phyloP scores from a whole-genome alignment of 2,888 invertebrate species.

The Clusia tigrina region DNA sequence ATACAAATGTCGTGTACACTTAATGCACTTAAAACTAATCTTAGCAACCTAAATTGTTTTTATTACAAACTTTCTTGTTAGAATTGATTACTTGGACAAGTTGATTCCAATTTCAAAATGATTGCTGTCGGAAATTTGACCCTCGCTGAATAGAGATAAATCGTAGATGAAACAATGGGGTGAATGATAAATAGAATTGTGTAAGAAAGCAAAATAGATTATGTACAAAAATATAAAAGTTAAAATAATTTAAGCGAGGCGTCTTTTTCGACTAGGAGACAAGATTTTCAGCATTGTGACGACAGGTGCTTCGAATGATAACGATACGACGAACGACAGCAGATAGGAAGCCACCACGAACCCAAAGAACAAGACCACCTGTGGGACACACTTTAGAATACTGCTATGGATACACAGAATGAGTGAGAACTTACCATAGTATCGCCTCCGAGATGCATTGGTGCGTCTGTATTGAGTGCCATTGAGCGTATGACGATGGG shows the following conservation, averaged over 20 bases:
- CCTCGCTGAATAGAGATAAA: neutral
- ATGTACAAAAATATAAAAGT: constrained; percentile 9
- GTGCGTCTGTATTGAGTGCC: constrained; percentile 83
- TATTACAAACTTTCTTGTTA: too few relatives aligned
- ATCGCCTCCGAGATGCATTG: constrained; percentile 80
- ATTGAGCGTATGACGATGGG: constrained; percentile 82
- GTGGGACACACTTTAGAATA: constrained; percentile 32
- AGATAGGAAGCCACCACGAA: constrained; percentile 82
- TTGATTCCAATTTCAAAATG: too few relatives aligned
- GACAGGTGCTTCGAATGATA: constrained; percentile 85
- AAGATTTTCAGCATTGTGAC: constrained; percentile 82
- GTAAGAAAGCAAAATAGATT: constrained; percentile 1
- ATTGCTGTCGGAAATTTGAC: neutral
- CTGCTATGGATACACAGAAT: too few relatives aligned
- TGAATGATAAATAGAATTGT: constrained; percentile 20
- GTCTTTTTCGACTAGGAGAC: constrained; percentile 68
- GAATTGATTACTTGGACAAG: too few relatives aligned
- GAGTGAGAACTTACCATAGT: constrained; percentile 77
- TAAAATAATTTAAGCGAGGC: constrained; percentile 49
- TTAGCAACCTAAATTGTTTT: too few relatives aligned
- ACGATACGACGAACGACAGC: constrained; percentile 79
- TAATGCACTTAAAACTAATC: too few relatives aligned
- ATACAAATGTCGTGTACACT: too few relatives aligned
- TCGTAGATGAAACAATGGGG: constrained; percentile 15
- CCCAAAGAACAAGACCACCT: constrained; percentile 82